These are phyloP conservation scores for Stegastes partitus DNA, from an alignment of 2,113 vertebrate genomes.

Conservation along the genomic window DNA sequence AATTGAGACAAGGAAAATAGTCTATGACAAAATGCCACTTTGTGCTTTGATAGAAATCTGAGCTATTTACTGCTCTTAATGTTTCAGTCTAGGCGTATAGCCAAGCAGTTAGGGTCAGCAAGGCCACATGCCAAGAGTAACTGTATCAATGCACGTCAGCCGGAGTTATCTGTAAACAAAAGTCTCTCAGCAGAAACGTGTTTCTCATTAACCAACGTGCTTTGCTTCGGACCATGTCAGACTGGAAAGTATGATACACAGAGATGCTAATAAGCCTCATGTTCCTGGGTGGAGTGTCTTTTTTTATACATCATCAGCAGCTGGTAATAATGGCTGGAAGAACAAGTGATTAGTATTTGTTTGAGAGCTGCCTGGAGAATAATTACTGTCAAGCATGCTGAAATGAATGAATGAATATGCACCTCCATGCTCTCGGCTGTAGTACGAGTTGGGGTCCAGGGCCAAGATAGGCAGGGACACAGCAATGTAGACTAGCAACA, in stretches of 20 bases:
- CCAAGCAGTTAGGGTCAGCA: slow-evolving; percentile 65
- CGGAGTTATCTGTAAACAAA: slow-evolving; percentile 79
- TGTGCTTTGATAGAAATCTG: slow-evolving; percentile 71
- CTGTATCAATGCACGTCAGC: slow-evolving; percentile 77
- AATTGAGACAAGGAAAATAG: slow-evolving; percentile 76
- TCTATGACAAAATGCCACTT: slow-evolving; percentile 62
- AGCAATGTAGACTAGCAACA: slow-evolving; percentile 91
- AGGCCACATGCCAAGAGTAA: slow-evolving; percentile 77
- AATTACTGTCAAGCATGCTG: slow-evolving; percentile 44
- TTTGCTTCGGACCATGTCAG: slow-evolving; percentile 53
- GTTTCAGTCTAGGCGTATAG: slow-evolving; percentile 67
- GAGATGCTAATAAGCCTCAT: slow-evolving; percentile 41
- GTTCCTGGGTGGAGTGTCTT: slow-evolving; percentile 54
- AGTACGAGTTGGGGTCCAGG: slow-evolving; percentile 86
- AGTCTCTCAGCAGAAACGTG: slow-evolving; percentile 67
- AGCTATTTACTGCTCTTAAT: slow-evolving; percentile 64
- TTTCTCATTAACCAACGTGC: slow-evolving; percentile 70
- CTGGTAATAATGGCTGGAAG: slow-evolving; percentile 45
- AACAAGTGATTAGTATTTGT: slow-evolving; percentile 37
- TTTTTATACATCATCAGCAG: slow-evolving; percentile 54
- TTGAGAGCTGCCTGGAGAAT: slow-evolving; percentile 31
- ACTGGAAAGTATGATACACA: slow-evolving; percentile 72
- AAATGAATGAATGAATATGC: slow-evolving; percentile 67
- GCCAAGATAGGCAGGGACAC: slow-evolving; percentile 91
- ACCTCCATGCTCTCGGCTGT: slow-evolving; percentile 90